Conservation (phyloP, 2,113 vertebrate species). For the Engraulis encrasicolus region DNA sequence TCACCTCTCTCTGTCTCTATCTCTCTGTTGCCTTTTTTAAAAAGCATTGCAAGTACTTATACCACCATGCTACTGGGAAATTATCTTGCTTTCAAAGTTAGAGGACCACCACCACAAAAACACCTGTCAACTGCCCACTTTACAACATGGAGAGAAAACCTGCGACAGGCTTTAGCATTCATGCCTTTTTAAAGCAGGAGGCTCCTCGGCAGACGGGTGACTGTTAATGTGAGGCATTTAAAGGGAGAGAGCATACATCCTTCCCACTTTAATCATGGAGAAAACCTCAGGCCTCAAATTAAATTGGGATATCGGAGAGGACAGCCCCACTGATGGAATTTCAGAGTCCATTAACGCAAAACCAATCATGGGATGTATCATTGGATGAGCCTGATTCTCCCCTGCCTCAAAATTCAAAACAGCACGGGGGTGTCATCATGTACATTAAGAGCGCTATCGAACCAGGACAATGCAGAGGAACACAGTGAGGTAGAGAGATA, state of each 20-base stretch:
- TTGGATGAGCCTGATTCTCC: slow-evolving; percentile 37
- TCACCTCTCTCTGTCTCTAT: too few relatives aligned
- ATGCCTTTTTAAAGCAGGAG: slow-evolving; percentile 1
- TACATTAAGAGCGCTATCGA: slow-evolving; percentile 53
- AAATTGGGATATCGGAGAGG: slow-evolving; percentile 30
- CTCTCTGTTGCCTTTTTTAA: not conserved
- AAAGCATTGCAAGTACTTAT: not conserved
- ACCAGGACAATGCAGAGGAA: slow-evolving; percentile 43
- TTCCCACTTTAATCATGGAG: slow-evolving; percentile 21
- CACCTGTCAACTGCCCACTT: not conserved
- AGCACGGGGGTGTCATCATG: slow-evolving; percentile 42
- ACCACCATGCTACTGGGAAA: not conserved
- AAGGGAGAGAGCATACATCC: slow-evolving; percentile 21
- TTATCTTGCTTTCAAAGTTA: not conserved
- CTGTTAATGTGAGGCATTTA: slow-evolving; percentile 20
- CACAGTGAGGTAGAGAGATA: not conserved
- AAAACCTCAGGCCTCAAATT: slow-evolving; percentile 36
- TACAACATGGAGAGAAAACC: not conserved
- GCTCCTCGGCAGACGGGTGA: not conserved
- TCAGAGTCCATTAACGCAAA: slow-evolving; percentile 47
- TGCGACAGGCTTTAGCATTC: not conserved
- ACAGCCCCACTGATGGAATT: slow-evolving; percentile 50
- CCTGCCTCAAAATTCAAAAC: slow-evolving; percentile 40
- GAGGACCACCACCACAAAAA: not conserved
- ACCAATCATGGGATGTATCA: slow-evolving; percentile 35